Percentiles rank a stretch among this genome's conserved stretches.
Conservation (phyloP, 1,140 invertebrate species). For the Hyposmocoma kahamanoa region DNA sequence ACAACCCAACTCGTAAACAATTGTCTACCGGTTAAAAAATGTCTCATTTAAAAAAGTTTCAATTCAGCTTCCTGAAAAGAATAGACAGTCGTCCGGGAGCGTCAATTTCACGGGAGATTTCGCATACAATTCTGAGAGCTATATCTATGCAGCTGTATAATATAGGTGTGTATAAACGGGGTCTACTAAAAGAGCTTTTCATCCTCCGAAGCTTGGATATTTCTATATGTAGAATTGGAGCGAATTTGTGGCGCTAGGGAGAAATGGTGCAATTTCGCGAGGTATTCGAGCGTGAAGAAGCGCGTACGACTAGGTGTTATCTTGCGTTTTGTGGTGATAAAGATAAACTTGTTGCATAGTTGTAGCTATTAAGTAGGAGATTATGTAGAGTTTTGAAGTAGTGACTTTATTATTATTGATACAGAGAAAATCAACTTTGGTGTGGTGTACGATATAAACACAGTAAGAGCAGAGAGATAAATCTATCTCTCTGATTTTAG, state of each 20-base stretch:
- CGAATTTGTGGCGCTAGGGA: slow-evolving; percentile 1
- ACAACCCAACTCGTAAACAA: too few relatives aligned
- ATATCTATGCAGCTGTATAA: slow-evolving; percentile 7
- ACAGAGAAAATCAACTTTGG: too few relatives aligned
- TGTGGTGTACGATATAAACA: too few relatives aligned
- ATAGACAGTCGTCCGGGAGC: slow-evolving; percentile 31
- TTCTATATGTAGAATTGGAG: not conserved
- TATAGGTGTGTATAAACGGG: not conserved
- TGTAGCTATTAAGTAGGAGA: too few relatives aligned
- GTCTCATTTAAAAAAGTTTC: slow-evolving; percentile 27
- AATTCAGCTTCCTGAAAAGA: slow-evolving; percentile 37
- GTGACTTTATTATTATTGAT: too few relatives aligned
- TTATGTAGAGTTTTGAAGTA: too few relatives aligned
- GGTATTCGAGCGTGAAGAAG: not conserved
- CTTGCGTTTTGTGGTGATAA: too few relatives aligned
- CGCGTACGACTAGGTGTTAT: slow-evolving; percentile 6
- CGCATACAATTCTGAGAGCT: slow-evolving; percentile 35
- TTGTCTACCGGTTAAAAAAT: too few relatives aligned
- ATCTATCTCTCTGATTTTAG: too few relatives aligned
- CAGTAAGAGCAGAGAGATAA: too few relatives aligned
- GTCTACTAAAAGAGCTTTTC: not conserved
- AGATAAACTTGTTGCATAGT: too few relatives aligned
- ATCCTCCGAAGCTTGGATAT: not conserved
- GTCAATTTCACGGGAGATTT: slow-evolving; percentile 65
- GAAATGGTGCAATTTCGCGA: slow-evolving; percentile 2